A percentile compares a stretch with the other conserved stretches of the same genome.
phyloP scores from a whole-genome alignment of 2,113 vertebrate species.

The Solenodon paradoxus region DNA sequence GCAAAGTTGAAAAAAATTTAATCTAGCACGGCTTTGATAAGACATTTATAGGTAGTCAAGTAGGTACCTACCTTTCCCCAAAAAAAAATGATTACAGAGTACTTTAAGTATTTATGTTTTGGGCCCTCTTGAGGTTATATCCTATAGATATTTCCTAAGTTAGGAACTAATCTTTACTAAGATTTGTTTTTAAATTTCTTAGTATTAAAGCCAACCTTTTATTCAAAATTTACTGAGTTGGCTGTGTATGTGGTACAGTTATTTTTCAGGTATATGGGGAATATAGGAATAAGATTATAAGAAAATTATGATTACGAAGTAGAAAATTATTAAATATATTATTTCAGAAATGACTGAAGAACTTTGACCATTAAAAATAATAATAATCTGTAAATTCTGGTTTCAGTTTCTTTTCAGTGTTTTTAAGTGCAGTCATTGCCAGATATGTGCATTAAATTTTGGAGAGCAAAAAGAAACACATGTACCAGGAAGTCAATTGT shows the following conservation, averaged over 20 bases:
- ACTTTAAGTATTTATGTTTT: not conserved
- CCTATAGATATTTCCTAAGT: not conserved
- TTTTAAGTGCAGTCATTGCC: not conserved
- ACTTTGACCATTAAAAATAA: conserved; percentile 12
- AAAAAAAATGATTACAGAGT: not conserved
- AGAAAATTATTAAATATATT: not conserved
- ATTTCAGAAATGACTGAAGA: conserved; percentile 3
- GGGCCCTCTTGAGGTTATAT: not conserved
- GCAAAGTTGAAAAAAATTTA: not conserved
- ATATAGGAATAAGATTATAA: not conserved
- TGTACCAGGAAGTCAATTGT: too few relatives aligned
- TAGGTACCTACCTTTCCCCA: not conserved
- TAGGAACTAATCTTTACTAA: not conserved
- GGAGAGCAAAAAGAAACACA: not conserved
- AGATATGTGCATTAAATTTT: not conserved
- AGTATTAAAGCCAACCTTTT: not conserved
- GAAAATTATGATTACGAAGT: conserved; percentile 26
- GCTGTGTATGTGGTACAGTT: not conserved
- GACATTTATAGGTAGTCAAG: not conserved
- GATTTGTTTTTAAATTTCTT: conserved; percentile 33
- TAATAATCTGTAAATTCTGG: not conserved
- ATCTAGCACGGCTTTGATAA: not conserved
- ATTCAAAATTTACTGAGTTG: not conserved
- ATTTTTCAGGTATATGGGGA: not conserved
- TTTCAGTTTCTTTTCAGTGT: conserved; percentile 36